Evolutionary conservation across 2,888 invertebrate species (phyloP).

Genomic region (Torymus aiolomorphi): DNA sequence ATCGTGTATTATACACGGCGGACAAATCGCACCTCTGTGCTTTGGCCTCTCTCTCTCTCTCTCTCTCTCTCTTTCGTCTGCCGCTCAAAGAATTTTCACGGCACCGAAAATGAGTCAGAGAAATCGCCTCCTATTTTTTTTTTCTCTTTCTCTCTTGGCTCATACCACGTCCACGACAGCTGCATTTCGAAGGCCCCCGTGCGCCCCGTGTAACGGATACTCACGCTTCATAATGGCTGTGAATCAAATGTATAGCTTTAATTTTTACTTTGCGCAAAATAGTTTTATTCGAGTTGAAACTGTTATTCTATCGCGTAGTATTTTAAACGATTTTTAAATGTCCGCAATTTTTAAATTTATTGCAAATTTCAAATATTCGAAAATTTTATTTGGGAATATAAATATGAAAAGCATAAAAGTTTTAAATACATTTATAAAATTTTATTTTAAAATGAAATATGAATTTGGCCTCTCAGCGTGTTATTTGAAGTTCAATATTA

Average conservation of each 20-base stretch:
- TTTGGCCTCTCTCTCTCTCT: neutral
- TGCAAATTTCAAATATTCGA: too few species aligned
- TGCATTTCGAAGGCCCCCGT: too few species aligned
- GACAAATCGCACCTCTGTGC: conserved; percentile 36
- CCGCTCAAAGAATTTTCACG: conserved; percentile 11
- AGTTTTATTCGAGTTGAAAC: too few species aligned
- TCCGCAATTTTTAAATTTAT: too few species aligned
- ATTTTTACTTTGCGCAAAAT: too few species aligned
- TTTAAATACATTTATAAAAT: neutral
- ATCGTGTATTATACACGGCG: conserved; percentile 22
- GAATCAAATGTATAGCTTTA: too few species aligned
- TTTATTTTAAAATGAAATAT: conserved; percentile 7
- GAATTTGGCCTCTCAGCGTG: conserved; percentile 7
- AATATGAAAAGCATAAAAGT: too few species aligned
- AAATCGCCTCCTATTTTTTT: neutral
- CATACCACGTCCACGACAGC: too few species aligned
- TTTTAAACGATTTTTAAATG: too few species aligned
- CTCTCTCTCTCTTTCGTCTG: neutral
- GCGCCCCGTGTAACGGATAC: too few species aligned
- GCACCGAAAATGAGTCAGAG: neutral
- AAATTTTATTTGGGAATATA: neutral
- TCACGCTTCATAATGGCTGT: too few species aligned
- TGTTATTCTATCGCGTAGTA: too few species aligned
- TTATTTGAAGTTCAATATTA: conserved; percentile 28
- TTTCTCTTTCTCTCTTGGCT: neutral